phyloP scores from a whole-genome alignment of 2,113 vertebrate genomes.

The Prochilodus magdalenae region DNA sequence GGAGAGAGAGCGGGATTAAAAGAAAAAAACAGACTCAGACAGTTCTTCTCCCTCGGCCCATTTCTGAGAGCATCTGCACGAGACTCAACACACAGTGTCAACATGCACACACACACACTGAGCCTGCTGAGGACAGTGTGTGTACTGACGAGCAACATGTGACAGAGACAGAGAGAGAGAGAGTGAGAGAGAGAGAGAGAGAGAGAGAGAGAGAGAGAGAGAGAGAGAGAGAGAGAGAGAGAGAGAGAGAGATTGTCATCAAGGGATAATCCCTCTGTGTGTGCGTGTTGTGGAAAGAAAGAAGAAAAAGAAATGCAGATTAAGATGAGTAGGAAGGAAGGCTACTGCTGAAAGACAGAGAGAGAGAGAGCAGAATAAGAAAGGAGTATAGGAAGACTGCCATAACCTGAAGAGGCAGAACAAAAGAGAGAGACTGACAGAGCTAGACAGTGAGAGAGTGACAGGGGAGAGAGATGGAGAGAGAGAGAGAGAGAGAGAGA shows the following conservation, averaged over 20 bases:
- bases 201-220: conserved; percentile 26
- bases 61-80: conserved; percentile 67
- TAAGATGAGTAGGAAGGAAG: conserved; percentile 58
- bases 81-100: conserved; percentile 62
- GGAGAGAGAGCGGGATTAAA: conserved; percentile 38
- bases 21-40: conserved; percentile 69
- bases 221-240: neutral
- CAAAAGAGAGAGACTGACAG: conserved; percentile 49
- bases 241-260: conserved; percentile 37
- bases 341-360: conserved; percentile 42
- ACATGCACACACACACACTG: conserved; percentile 43
- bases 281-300: conserved; percentile 1
- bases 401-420: conserved; percentile 53
- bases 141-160: conserved; percentile 39
- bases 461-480: conserved; percentile 39
- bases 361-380: conserved; percentile 28
- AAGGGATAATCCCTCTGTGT: conserved; percentile 24
- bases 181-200: neutral
- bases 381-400: conserved; percentile 51
- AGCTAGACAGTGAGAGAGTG: conserved; percentile 28
- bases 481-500: conserved; percentile 36
- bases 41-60: conserved; percentile 66
- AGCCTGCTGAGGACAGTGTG: conserved; percentile 58
- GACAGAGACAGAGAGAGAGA: conserved; percentile 12
- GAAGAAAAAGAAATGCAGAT: conserved; percentile 45